These are phyloP conservation scores for Cyphomyrus plagiostoma DNA, from an alignment of 2,113 vertebrate species.

Conservation along the genomic window DNA sequence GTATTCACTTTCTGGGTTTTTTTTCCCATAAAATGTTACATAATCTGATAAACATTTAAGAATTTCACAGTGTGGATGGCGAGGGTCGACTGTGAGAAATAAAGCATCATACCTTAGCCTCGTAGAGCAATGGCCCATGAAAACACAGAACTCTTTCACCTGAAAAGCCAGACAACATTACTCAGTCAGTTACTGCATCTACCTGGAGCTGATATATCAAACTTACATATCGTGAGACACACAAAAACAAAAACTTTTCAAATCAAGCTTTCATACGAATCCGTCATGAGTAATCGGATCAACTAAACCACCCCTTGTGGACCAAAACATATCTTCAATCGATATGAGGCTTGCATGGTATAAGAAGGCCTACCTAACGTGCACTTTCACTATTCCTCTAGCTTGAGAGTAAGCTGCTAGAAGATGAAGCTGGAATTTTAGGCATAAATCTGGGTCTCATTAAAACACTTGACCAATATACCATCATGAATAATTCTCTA, in stretches of 20 bases:
- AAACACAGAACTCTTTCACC: conserved; percentile 99
- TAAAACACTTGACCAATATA: not conserved
- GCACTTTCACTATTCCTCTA: not conserved
- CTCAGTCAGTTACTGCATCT: not conserved
- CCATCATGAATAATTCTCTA: not conserved
- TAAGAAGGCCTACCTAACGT: not conserved
- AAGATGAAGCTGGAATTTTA: not conserved
- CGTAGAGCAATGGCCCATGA: conserved; percentile 98
- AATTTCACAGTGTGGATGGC: not conserved
- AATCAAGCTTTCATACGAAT: not conserved
- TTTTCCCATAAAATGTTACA: not conserved
- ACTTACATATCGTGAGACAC: not conserved
- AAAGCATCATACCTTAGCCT: conserved; percentile 85
- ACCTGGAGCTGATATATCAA: not conserved
- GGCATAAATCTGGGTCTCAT: not conserved
- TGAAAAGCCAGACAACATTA: conserved; percentile 42
- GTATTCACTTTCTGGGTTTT: not conserved
- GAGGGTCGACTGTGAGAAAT: not conserved
- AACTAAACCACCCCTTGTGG: not conserved
- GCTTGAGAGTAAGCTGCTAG: not conserved
- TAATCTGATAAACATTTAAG: not conserved
- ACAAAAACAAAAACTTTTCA: not conserved
- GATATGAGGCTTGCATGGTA: not conserved
- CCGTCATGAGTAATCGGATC: not conserved
- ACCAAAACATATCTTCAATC: not conserved